Evolutionary conservation across 64 coral and sea anemone genomes (phyloP).

Genomic region (Montipora capricornis): DNA sequence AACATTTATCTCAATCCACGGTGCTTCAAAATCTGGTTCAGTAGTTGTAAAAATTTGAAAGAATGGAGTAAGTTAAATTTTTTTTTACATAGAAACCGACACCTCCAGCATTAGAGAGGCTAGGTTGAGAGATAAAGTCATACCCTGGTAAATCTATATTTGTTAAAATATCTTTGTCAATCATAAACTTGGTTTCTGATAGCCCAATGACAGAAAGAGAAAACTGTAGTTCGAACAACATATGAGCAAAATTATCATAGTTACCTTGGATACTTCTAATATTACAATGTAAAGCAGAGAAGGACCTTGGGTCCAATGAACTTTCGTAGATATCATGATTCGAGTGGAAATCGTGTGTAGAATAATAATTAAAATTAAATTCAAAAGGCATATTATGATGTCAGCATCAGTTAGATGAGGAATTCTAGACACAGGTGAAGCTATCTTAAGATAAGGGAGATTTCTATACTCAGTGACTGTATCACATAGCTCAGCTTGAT

Average conservation of each 20-base stretch:
- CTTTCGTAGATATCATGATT: background rate
- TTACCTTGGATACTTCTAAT: slow-evolving; percentile 62
- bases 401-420: slow-evolving; percentile 12
- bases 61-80: background rate
- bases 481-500: no score
- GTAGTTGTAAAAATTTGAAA: no score
- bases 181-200: slow-evolving; percentile 71
- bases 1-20: no score
- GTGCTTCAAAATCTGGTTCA: no score
- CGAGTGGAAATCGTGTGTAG: background rate
- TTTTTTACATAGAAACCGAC: slow-evolving; percentile 43
- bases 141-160: slow-evolving; percentile 23
- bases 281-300: slow-evolving; percentile 75
- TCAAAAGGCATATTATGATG: slow-evolving; percentile 9
- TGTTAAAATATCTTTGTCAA: background rate
- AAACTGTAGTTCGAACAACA: slow-evolving; percentile 58
- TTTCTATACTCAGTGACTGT: no score
- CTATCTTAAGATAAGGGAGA: slow-evolving; percentile 15
- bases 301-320: background rate
- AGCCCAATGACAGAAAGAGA: slow-evolving; percentile 64
- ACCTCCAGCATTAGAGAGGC: slow-evolving; percentile 40
- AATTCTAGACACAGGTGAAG: slow-evolving; percentile 24
- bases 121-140: slow-evolving; percentile 52
- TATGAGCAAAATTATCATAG: slow-evolving; percentile 24
- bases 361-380: slow-evolving; percentile 17